phyloP scores from a whole-genome alignment of 2,113 vertebrate species.

The Tragelaphus buxtoni region DNA sequence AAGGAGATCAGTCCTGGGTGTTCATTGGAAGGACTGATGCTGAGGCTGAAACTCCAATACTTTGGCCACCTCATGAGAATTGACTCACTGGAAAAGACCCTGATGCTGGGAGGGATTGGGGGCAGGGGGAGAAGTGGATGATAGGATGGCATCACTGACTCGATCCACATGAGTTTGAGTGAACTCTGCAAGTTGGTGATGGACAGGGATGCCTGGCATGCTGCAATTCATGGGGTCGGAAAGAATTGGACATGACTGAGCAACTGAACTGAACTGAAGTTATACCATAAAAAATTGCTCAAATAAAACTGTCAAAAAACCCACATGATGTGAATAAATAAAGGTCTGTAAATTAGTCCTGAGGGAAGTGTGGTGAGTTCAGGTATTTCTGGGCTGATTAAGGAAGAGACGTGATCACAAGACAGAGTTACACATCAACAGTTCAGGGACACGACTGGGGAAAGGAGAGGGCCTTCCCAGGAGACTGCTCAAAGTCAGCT shows the following conservation, averaged over 20 bases:
- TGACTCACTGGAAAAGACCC: too few species aligned
- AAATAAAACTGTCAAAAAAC: background rate
- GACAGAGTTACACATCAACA: background rate
- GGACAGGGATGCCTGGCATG: too few species aligned
- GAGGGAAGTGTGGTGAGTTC: background rate
- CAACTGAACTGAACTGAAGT: background rate
- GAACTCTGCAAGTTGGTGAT: too few species aligned
- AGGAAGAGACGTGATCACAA: background rate
- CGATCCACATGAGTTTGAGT: too few species aligned
- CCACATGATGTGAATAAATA: background rate
- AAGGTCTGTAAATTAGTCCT: background rate
- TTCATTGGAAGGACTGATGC: too few species aligned
- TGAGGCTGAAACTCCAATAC: too few species aligned
- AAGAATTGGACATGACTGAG: too few species aligned
- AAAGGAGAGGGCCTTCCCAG: background rate
- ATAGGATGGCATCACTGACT: too few species aligned
- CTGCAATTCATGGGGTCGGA: fast-evolving
- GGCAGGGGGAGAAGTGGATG: too few species aligned
- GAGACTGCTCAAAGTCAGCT: background rate
- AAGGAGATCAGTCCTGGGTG: too few species aligned
- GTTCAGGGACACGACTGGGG: background rate
- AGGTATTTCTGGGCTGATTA: background rate
- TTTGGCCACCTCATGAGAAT: too few species aligned
- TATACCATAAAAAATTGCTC: background rate
- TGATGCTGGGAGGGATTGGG: too few species aligned